A percentile compares a stretch with the other conserved stretches of the same genome.
Conservation (phyloP, 2,888 invertebrate genomes). For the Drosophila birchii region DNA sequence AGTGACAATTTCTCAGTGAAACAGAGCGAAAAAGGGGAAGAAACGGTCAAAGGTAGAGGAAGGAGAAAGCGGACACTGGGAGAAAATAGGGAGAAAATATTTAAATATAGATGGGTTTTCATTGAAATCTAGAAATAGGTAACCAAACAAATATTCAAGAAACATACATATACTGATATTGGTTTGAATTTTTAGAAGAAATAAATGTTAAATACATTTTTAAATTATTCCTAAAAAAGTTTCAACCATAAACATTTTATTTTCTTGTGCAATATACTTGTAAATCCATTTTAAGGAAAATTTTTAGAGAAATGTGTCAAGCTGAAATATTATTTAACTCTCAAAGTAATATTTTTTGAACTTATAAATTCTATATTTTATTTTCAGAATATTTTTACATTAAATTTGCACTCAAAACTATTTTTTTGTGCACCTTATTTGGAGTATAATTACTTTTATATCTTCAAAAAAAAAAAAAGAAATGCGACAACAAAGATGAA, state of each 20-base stretch:
- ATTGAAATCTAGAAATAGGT: background rate
- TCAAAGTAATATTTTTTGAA: too few relatives aligned
- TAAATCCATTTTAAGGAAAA: too few relatives aligned
- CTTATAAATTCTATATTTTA: too few relatives aligned
- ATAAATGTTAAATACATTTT: background rate
- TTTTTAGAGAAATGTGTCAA: too few relatives aligned
- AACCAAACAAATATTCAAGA: background rate
- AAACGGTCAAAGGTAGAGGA: conserved; percentile 2
- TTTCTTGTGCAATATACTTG: too few relatives aligned
- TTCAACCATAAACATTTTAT: too few relatives aligned
- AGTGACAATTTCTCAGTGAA: conserved; percentile 56
- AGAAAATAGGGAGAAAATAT: background rate
- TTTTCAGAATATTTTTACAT: background rate
- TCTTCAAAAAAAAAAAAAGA: conserved; percentile 31
- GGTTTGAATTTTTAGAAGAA: background rate
- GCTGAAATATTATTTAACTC: too few relatives aligned
- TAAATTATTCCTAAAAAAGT: too few relatives aligned
- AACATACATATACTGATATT: background rate
- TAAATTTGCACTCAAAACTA: background rate
- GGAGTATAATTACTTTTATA: conserved; percentile 66
- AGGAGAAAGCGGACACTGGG: conserved; percentile 33
- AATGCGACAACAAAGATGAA: conserved; percentile 20
- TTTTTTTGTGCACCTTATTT: conserved; percentile 2
- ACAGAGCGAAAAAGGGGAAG: conserved; percentile 57
- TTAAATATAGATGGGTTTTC: background rate